phyloP scores from a whole-genome alignment of 30 jellyfish, hydroid and myxozoan genomes.

The Cassiopea andromeda region DNA sequence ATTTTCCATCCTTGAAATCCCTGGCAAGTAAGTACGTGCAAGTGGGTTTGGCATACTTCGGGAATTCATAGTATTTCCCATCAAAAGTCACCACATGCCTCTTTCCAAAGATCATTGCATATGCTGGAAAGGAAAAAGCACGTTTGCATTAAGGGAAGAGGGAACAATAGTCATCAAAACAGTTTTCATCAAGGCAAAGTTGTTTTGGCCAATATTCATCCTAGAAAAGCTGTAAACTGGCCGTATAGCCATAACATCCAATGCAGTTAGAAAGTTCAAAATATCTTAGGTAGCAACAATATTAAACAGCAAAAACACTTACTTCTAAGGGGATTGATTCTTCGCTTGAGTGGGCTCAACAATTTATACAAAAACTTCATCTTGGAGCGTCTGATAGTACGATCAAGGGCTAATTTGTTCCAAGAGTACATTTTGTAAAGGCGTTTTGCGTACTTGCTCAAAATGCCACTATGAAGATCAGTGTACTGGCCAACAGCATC shows the following conservation, averaged over 20 bases:
- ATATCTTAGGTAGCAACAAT: too few relatives aligned
- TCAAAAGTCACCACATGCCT: conserved; percentile 93
- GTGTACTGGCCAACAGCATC: conserved; percentile 17
- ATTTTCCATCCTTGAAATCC: conserved; percentile 80
- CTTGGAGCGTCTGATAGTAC: conserved; percentile 62
- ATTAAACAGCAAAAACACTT: conserved; percentile 4
- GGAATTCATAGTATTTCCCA: conserved; percentile 81
- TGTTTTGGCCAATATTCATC: too few relatives aligned
- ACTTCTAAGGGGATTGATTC: conserved; percentile 70
- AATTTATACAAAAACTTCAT: conserved; percentile 36
- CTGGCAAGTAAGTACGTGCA: conserved; percentile 94
- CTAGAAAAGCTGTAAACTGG: too few relatives aligned
- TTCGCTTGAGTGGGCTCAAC: conserved; percentile 12
- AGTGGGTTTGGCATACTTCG: conserved; percentile 42
- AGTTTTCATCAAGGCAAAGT: too few relatives aligned
- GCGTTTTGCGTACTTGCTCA: conserved; percentile 50
- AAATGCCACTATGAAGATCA: conserved; percentile 40
- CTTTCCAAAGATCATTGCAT: conserved; percentile 96
- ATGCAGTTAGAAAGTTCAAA: too few relatives aligned
- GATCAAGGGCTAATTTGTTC: conserved; percentile 61
- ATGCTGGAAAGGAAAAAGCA: conserved; percentile 6
- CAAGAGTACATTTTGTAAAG: conserved; percentile 43
- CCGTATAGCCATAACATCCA: too few relatives aligned
- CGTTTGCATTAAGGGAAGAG: too few relatives aligned
- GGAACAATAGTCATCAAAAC: too few relatives aligned